Percentiles rank a stretch among this genome's conserved stretches.
These are phyloP conservation scores for Trogon surrucura DNA, from an alignment of 2,113 vertebrate species.

Conservation along the genomic window DNA sequence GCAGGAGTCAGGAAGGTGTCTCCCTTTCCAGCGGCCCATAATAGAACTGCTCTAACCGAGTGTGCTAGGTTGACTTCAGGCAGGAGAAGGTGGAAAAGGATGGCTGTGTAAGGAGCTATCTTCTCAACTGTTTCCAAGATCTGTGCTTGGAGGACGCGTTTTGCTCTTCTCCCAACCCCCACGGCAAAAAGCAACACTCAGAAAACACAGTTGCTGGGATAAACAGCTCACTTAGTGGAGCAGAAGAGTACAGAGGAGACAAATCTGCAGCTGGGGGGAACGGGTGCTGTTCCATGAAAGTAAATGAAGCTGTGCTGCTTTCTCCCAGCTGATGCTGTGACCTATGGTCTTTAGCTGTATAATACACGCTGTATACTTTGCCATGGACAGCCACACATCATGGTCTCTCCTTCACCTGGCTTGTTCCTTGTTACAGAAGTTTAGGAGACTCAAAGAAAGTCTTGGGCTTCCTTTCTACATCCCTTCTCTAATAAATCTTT, in stretches of 20 bases:
- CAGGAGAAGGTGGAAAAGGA: background rate
- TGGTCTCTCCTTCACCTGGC: background rate
- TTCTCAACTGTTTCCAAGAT: background rate
- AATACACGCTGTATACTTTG: background rate
- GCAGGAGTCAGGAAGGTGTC: background rate
- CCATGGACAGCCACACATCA: background rate
- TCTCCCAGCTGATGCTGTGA: background rate
- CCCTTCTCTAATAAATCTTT: background rate
- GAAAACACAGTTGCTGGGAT: background rate
- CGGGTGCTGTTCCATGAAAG: background rate
- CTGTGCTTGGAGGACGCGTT: fast-evolving
- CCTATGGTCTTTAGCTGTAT: background rate
- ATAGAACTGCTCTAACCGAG: background rate
- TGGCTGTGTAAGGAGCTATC: background rate
- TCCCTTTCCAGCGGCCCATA: background rate
- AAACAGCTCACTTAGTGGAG: background rate
- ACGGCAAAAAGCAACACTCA: background rate
- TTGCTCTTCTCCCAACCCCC: background rate
- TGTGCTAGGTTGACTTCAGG: background rate
- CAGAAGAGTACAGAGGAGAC: background rate
- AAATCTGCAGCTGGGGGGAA: background rate
- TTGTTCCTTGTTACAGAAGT: background rate
- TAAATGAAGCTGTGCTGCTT: background rate
- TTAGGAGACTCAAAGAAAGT: background rate
- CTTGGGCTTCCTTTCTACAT: background rate